Percentiles rank a stretch among this genome's conserved stretches.
phyloP scores from a whole-genome alignment of 2,113 vertebrate species.

The Phainopepla nitens region DNA sequence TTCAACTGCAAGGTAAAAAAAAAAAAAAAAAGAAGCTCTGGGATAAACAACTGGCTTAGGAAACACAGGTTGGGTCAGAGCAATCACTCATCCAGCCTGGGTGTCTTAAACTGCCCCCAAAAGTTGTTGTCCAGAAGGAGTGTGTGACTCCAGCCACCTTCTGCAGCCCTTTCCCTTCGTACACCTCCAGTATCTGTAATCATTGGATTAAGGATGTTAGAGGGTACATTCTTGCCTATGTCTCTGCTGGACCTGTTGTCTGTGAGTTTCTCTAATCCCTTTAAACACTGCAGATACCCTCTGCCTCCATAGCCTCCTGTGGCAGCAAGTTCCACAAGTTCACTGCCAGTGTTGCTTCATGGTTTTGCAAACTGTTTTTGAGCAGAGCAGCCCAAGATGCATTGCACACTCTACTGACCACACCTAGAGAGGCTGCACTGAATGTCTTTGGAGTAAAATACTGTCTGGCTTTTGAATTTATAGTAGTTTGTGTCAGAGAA shows the following conservation, averaged over 20 bases:
- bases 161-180: neutral
- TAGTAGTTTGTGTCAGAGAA: neutral
- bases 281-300: neutral
- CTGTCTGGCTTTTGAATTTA: neutral
- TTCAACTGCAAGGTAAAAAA: neutral
- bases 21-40: neutral
- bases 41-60: neutral
- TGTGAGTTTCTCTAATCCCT: neutral
- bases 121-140: neutral
- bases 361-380: neutral
- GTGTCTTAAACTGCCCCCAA: neutral
- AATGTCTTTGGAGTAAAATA: neutral
- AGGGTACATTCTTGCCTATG: neutral
- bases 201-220: neutral
- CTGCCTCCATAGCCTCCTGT: neutral
- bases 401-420: neutral
- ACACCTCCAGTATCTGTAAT: neutral
- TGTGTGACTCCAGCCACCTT: neutral
- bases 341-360: neutral
- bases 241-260: neutral
- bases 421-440: neutral
- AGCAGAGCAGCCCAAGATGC: neutral
- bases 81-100: neutral
- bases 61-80: neutral
- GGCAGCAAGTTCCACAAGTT: neutral